Conservation (phyloP, 2,888 invertebrate genomes). For the Branchellion lobata region DNA sequence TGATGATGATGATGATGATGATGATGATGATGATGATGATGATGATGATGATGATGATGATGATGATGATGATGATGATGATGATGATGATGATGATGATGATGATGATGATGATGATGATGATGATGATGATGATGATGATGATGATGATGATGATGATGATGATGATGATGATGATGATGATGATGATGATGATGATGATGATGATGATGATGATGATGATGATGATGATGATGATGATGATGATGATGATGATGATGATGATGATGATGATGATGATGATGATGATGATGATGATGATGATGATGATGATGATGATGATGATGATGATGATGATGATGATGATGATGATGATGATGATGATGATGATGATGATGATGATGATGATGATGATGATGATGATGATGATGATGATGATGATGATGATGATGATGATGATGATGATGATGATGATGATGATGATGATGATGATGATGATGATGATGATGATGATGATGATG, state of each 20-base stretch:
- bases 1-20: slow-evolving; percentile 15
- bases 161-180: slow-evolving; percentile 15
- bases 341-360: slow-evolving; percentile 15
- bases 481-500: slow-evolving; percentile 11
- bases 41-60: slow-evolving; percentile 10
- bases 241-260: slow-evolving; percentile 11
- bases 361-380: slow-evolving; percentile 15
- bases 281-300: slow-evolving; percentile 11
- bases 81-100: slow-evolving; percentile 11
- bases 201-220: slow-evolving; percentile 16
- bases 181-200: slow-evolving; percentile 15
- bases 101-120: slow-evolving; percentile 11
- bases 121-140: slow-evolving; percentile 11
- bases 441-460: slow-evolving; percentile 11
- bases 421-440: slow-evolving; percentile 11
- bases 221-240: slow-evolving; percentile 10
- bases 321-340: slow-evolving; percentile 15
- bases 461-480: slow-evolving; percentile 11
- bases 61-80: slow-evolving; percentile 11
- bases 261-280: slow-evolving; percentile 11
- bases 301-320: slow-evolving; percentile 11
- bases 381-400: slow-evolving; percentile 16
- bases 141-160: slow-evolving; percentile 15
- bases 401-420: slow-evolving; percentile 10
- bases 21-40: slow-evolving; percentile 16